Evolutionary conservation across 2,113 vertebrate genomes (phyloP).

Genomic region (Strix aluco): DNA sequence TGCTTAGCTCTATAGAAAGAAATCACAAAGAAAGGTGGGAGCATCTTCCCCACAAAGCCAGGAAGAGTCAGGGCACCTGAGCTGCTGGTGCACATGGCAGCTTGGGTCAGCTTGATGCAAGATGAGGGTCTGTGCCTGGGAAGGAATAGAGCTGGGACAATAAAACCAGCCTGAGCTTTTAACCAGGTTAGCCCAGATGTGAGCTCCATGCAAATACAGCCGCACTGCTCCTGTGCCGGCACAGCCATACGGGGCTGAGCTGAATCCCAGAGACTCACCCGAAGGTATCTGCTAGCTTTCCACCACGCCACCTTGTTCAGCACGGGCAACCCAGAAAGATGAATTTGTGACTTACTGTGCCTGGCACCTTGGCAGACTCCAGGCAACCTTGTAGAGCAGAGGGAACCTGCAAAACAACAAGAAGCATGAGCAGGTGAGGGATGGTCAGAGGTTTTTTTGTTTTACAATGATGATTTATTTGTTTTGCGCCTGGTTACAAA

Average conservation of each 20-base stretch:
- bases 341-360: background rate
- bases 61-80: background rate
- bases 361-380: background rate
- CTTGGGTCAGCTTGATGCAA: background rate
- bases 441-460: background rate
- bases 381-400: background rate
- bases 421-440: background rate
- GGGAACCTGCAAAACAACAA: background rate
- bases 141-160: background rate
- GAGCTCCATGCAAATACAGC: background rate
- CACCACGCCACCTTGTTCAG: fast-evolving
- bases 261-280: fast-evolving
- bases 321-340: background rate
- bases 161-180: background rate
- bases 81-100: background rate
- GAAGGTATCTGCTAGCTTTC: background rate
- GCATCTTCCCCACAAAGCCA: background rate
- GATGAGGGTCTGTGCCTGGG: background rate
- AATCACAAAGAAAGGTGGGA: background rate
- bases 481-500: background rate
- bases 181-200: background rate
- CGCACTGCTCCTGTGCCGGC: background rate
- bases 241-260: fast-evolving
- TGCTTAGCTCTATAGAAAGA: background rate
- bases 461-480: background rate